Conservation (phyloP, 2,888 invertebrate species). For the Tinea trinotella region DNA sequence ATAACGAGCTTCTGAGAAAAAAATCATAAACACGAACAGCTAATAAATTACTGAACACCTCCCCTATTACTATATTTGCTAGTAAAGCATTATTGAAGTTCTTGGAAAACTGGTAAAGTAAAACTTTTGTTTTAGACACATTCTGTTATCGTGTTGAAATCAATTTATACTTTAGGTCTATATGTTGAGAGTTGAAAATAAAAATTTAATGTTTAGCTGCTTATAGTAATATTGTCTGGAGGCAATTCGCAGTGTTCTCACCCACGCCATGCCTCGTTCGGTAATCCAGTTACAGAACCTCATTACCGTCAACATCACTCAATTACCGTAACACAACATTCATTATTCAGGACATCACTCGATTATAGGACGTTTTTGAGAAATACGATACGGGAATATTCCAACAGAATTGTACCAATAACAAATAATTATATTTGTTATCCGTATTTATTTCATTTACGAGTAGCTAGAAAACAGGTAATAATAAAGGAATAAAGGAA, state of each 20-base stretch:
- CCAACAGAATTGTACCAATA: background rate
- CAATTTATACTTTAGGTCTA: background rate
- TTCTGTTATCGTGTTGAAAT: background rate
- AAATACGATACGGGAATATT: background rate
- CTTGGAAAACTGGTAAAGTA: background rate
- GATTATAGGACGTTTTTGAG: constrained; percentile 2
- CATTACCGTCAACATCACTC: constrained; percentile 26
- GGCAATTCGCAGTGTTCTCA: constrained; percentile 3
- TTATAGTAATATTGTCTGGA: constrained; percentile 13
- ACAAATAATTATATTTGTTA: too few relatives aligned
- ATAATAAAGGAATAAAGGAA: too few relatives aligned
- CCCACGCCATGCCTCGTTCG: constrained; percentile 17
- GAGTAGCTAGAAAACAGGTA: too few relatives aligned
- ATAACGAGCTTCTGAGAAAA: too few relatives aligned
- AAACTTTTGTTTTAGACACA: constrained; percentile 17
- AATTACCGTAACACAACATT: constrained; percentile 24
- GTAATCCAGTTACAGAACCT: constrained; percentile 22
- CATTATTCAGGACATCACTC: constrained; percentile 16
- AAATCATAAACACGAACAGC: background rate
- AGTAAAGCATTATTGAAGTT: background rate
- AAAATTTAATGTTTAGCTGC: constrained; percentile 20
- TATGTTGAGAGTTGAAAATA: constrained; percentile 16
- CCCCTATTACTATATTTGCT: background rate
- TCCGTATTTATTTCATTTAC: background rate
- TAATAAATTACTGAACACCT: background rate